phyloP scores from a whole-genome alignment of 2,888 invertebrate species.

The Hemithea aestivaria region DNA sequence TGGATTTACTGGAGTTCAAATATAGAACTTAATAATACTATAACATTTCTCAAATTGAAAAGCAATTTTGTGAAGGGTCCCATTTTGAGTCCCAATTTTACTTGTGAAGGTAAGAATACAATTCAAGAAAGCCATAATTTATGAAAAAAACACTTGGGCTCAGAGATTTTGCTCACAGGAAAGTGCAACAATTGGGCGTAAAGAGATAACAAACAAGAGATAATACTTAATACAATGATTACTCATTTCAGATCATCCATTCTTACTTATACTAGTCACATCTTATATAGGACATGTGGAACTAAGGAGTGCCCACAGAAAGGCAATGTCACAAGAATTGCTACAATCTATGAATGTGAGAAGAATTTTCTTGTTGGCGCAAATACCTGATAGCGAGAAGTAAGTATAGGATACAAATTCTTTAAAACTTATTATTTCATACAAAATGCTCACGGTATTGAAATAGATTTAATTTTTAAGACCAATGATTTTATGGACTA shows the following conservation, averaged over 20 bases:
- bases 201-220: too few relatives aligned
- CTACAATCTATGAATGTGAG: slow-evolving; percentile 78
- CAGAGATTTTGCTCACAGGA: neutral
- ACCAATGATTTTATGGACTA: neutral
- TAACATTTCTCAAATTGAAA: slow-evolving; percentile 35
- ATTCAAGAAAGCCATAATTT: neutral
- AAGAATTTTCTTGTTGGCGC: slow-evolving; percentile 85
- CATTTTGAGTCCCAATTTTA: slow-evolving; percentile 33
- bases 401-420: slow-evolving; percentile 23
- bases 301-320: slow-evolving; percentile 83
- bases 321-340: slow-evolving; percentile 80
- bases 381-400: slow-evolving; percentile 73
- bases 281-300: slow-evolving; percentile 87
- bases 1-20: slow-evolving; percentile 57
- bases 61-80: slow-evolving; percentile 35
- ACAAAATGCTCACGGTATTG: slow-evolving; percentile 4
- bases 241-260: slow-evolving; percentile 48
- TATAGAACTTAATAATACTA: slow-evolving; percentile 38
- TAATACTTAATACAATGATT: too few relatives aligned
- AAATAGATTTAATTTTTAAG: neutral
- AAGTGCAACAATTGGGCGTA: too few relatives aligned
- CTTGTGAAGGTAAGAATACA: slow-evolving; percentile 42
- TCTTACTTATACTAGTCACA: slow-evolving; percentile 81
- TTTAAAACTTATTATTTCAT: slow-evolving; percentile 1
- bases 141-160: neutral